phyloP scores from a whole-genome alignment of 2,888 invertebrate genomes.

The Eristalis tenax region DNA sequence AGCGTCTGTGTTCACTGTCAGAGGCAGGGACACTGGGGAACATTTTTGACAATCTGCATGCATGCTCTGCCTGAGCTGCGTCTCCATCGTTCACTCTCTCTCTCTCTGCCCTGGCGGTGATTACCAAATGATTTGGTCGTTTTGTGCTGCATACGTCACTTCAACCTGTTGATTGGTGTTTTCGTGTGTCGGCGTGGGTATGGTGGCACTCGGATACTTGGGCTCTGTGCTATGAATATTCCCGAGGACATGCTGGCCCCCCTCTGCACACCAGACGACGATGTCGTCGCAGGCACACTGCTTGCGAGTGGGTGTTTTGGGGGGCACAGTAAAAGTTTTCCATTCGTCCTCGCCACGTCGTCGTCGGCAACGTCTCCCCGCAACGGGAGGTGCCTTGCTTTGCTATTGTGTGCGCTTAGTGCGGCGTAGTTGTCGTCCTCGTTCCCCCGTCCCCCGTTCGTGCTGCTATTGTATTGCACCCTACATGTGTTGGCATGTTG shows the following conservation, averaged over 20 bases:
- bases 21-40: neutral
- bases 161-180: conserved; percentile 58
- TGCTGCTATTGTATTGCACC: conserved; percentile 38
- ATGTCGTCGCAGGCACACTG: neutral
- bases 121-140: conserved; percentile 18
- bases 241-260: conserved; percentile 24
- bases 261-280: neutral
- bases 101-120: neutral
- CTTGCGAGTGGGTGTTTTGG: conserved; percentile 2
- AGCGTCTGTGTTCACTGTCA: conserved; percentile 2
- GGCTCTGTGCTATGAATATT: conserved; percentile 7
- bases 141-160: conserved; percentile 49
- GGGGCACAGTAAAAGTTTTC: conserved; percentile 31
- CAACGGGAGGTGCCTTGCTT: conserved; percentile 25
- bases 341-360: conserved; percentile 37
- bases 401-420: conserved; percentile 34
- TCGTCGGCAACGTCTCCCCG: neutral
- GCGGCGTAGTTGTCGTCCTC: conserved; percentile 5
- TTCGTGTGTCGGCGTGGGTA: conserved; percentile 6
- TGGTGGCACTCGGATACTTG: neutral
- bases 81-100: neutral
- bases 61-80: conserved; percentile 6
- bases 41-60: conserved; percentile 53
- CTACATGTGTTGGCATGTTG: conserved; percentile 60
- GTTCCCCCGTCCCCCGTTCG: neutral